Evolutionary conservation across 2,113 vertebrate genomes (phyloP).

Genomic region (Chaenogobius annularis): DNA sequence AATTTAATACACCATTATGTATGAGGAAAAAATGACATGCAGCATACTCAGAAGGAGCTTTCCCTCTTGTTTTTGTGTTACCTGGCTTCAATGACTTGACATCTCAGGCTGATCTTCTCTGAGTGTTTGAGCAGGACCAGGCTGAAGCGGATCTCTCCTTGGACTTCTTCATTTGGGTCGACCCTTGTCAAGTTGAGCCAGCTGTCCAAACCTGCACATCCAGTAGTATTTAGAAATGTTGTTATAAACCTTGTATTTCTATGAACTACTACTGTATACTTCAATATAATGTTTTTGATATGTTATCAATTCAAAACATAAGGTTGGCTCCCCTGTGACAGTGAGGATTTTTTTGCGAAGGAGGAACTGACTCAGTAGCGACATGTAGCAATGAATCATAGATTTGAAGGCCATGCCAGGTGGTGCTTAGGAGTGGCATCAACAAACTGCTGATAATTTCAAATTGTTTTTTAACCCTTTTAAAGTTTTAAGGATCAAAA

Average conservation of each 20-base stretch:
- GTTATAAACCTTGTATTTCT: no score
- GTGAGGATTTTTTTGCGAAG: slow-evolving; percentile 41
- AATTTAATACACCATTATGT: not conserved
- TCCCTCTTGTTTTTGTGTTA: slow-evolving; percentile 31
- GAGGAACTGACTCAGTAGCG: slow-evolving; percentile 60
- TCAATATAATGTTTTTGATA: no score
- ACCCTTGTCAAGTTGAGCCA: slow-evolving; percentile 87
- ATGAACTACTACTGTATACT: no score
- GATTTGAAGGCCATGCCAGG: slow-evolving; percentile 39
- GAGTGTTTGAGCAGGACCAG: slow-evolving; percentile 71
- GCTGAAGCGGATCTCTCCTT: slow-evolving; percentile 86
- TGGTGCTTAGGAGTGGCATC: slow-evolving; percentile 36
- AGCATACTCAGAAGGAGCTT: not conserved
- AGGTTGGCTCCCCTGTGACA: slow-evolving; percentile 19
- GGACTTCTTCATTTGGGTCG: slow-evolving; percentile 85
- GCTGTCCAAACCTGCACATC: slow-evolving; percentile 79
- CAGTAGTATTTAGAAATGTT: not conserved
- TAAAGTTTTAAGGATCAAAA: not conserved
- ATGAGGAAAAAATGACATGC: not conserved
- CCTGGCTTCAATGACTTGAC: slow-evolving; percentile 87
- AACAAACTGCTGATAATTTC: slow-evolving; percentile 40
- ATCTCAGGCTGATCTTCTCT: slow-evolving; percentile 73
- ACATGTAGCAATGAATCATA: slow-evolving; percentile 63
- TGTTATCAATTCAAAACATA: slow-evolving; percentile 7
- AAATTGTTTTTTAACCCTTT: slow-evolving; percentile 21